Percentiles rank a stretch among this genome's conserved stretches.
Evolutionary conservation across 1,140 invertebrate species (phyloP).

Genomic region (Drosophila elegans): DNA sequence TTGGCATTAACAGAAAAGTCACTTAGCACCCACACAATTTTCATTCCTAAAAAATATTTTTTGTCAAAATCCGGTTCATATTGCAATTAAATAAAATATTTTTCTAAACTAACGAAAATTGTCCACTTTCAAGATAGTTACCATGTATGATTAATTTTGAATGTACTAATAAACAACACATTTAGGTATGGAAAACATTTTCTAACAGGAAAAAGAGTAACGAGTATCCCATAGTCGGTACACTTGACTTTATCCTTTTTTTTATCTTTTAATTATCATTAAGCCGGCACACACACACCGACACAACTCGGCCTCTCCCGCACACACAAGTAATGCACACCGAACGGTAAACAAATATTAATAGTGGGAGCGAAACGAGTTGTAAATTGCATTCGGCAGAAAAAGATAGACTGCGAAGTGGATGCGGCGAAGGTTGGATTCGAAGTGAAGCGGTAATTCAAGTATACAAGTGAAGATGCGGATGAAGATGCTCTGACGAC

Average conservation of each 20-base stretch:
- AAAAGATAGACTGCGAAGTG: slow-evolving; percentile 25
- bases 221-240: neutral
- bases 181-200: neutral
- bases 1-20: too few species aligned
- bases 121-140: neutral
- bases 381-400: slow-evolving; percentile 44
- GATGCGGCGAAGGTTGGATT: slow-evolving; percentile 63
- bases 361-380: slow-evolving; percentile 42
- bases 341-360: slow-evolving; percentile 71
- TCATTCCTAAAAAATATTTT: too few species aligned
- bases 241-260: neutral
- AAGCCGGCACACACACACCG: slow-evolving; percentile 53
- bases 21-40: too few species aligned
- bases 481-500: slow-evolving; percentile 15
- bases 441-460: slow-evolving; percentile 78
- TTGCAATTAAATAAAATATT: too few species aligned
- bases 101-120: neutral
- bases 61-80: too few species aligned
- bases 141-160: neutral
- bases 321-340: slow-evolving; percentile 7
- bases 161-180: neutral
- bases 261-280: slow-evolving; percentile 74
- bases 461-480: slow-evolving; percentile 78
- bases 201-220: neutral
- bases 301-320: slow-evolving; percentile 12